These are phyloP conservation scores for Elmis aenea DNA, from an alignment of 2,888 invertebrate genomes.

Conservation along the genomic window DNA sequence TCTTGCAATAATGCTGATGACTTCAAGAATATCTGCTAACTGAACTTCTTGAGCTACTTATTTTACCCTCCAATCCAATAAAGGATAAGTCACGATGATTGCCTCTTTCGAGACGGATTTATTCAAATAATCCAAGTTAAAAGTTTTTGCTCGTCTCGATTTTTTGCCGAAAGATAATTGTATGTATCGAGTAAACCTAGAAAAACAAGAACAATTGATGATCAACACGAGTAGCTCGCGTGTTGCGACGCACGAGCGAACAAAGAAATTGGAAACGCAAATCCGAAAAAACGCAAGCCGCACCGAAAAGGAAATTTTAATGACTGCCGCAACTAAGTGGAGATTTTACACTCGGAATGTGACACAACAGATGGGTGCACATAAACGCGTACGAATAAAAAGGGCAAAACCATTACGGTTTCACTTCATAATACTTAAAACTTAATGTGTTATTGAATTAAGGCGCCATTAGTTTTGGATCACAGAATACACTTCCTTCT, in stretches of 20 bases:
- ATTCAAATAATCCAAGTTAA: too few relatives aligned
- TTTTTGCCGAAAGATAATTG: background rate
- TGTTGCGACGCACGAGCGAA: conserved; percentile 33
- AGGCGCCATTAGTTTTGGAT: background rate
- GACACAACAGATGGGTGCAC: conserved; percentile 2
- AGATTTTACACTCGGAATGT: conserved; percentile 8
- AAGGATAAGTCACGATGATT: conserved; percentile 10
- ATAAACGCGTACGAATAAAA: background rate
- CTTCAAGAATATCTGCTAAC: conserved; percentile 17
- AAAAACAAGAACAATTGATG: conserved; percentile 23
- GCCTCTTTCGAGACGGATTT: conserved; percentile 6
- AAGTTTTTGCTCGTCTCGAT: background rate
- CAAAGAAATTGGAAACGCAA: conserved; percentile 25
- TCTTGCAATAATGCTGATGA: conserved; percentile 39
- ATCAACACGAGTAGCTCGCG: conserved; percentile 29
- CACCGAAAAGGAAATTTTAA: conserved; percentile 8
- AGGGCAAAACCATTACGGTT: background rate
- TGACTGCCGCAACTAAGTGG: conserved; percentile 11
- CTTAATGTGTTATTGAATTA: background rate
- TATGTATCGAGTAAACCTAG: conserved; percentile 1
- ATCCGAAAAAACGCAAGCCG: conserved; percentile 16
- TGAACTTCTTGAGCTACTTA: conserved; percentile 16
- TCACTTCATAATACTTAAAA: too few relatives aligned
- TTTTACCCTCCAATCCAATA: conserved; percentile 11
- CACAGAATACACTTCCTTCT: background rate